phyloP scores from a whole-genome alignment of 2,888 invertebrate species.

The Limnephilus lunatus region DNA sequence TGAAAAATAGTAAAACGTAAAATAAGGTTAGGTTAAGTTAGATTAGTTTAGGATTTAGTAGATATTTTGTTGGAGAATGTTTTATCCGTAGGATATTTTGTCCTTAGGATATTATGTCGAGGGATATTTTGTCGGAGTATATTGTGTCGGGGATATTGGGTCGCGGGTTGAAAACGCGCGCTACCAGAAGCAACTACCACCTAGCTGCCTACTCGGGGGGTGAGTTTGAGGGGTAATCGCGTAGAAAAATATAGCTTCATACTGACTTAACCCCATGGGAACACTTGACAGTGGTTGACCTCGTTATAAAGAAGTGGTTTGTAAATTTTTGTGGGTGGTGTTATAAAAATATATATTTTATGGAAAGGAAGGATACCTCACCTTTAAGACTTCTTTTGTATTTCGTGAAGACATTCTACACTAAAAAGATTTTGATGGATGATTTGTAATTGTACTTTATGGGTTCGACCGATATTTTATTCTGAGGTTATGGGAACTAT shows the following conservation, averaged over 20 bases:
- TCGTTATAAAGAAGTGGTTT: not conserved
- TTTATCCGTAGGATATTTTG: too few relatives aligned
- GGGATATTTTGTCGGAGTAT: too few relatives aligned
- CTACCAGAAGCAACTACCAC: too few relatives aligned
- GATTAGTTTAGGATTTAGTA: too few relatives aligned
- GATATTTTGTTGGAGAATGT: too few relatives aligned
- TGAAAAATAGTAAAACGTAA: too few relatives aligned
- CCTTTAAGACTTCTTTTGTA: not conserved
- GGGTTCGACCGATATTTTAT: too few relatives aligned
- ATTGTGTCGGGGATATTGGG: too few relatives aligned
- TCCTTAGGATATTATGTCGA: too few relatives aligned
- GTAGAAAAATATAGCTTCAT: constrained; percentile 2
- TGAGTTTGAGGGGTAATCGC: not conserved
- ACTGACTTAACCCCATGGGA: not conserved
- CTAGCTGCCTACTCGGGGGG: not conserved
- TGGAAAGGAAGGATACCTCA: not conserved
- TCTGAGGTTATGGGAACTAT: too few relatives aligned
- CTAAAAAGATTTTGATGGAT: not conserved
- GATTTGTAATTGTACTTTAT: not conserved
- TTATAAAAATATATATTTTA: constrained; percentile 2
- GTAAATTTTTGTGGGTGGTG: not conserved
- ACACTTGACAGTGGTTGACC: not conserved
- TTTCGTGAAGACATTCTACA: not conserved
- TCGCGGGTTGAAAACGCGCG: too few relatives aligned
- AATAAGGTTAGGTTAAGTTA: too few relatives aligned